Evolutionary conservation across 2,113 vertebrate genomes (phyloP), one percentile per base, ranked within the genome.

Genomic region (Pachycephala philippinensis): DNA sequence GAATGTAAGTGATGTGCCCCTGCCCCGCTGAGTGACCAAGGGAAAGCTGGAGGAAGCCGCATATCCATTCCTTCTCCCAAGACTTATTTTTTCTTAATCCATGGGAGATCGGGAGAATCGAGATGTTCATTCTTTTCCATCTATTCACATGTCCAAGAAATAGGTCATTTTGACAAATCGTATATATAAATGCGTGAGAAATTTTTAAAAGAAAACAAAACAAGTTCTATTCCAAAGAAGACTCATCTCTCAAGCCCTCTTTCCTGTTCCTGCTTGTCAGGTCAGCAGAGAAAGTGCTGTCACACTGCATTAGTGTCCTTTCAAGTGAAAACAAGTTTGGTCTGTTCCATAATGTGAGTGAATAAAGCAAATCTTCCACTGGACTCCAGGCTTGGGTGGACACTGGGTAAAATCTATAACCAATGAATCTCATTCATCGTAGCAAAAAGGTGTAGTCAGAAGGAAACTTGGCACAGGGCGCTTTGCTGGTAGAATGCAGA

Each of bases 131-230:
- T 84, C 35, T 60, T 87, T 64, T 76, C 47, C 15, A 23, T 44
- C 39, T 54, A 54, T 50, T 81, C 39, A 24, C 22, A 13, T 1
- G 3, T 68, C 76, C 50, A 52, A 60, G 31, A 84, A 88, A 56
- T 39, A 61, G 0, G 9, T 77, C 1, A 59, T 77, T 91, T 79
- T 86, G 68, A 82, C 83, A 96, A 89, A 68, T 77, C 11, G 15
- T 37, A 0, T 33, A 4, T 88, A 9, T 52, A 66, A 78, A 76
- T 30, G 23, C 82, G 65, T 15, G 39, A 77, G 49, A 18, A 16
- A 7, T 75, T 84, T 82, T 66, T 85, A n/a, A 47, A 95, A 95
- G 80, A 83, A 95, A 96, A 63, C 71, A 72, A 84, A 95, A 84
- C 35, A 28, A 90, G 87, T 87, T 93, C 53, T 90, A 7, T 82